Evolutionary conservation across 2,113 vertebrate species (phyloP).

Genomic region (Ochotona princeps): DNA sequence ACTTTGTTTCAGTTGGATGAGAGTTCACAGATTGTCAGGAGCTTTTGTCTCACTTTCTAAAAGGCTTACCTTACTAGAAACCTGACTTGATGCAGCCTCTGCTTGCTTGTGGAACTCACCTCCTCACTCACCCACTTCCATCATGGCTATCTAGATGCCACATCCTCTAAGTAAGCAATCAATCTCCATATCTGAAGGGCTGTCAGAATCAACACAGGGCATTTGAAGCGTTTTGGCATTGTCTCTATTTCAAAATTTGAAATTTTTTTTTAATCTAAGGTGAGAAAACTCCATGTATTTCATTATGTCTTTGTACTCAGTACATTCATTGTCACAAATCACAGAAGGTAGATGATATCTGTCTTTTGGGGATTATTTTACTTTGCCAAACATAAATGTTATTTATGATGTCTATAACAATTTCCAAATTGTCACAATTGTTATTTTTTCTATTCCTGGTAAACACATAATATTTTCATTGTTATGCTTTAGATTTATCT

Average conservation of each 20-base stretch:
- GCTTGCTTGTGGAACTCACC: not conserved
- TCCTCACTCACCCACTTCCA: not conserved
- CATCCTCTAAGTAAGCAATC: not conserved
- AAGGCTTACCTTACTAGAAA: not conserved
- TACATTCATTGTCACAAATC: too few relatives aligned
- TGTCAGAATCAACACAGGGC: not conserved
- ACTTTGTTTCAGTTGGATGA: not conserved
- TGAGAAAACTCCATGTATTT: too few relatives aligned
- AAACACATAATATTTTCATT: not conserved
- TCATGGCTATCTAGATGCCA: not conserved
- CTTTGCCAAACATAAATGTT: too few relatives aligned
- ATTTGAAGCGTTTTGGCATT: not conserved
- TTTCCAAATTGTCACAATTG: not conserved
- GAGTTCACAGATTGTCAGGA: not conserved
- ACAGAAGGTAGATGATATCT: too few relatives aligned
- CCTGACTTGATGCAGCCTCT: not conserved
- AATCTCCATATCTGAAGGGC: not conserved
- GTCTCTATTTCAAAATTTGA: too few relatives aligned
- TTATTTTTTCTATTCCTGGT: fast-evolving
- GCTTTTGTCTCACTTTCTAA: not conserved
- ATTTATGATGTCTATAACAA: not conserved
- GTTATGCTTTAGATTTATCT: not conserved
- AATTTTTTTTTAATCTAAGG: too few relatives aligned
- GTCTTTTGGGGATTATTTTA: too few relatives aligned
- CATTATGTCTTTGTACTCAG: too few relatives aligned